Percentiles rank a stretch among this genome's conserved stretches.
phyloP scores from a whole-genome alignment of 2,113 vertebrate genomes.

The Paraplagusia blochii region DNA sequence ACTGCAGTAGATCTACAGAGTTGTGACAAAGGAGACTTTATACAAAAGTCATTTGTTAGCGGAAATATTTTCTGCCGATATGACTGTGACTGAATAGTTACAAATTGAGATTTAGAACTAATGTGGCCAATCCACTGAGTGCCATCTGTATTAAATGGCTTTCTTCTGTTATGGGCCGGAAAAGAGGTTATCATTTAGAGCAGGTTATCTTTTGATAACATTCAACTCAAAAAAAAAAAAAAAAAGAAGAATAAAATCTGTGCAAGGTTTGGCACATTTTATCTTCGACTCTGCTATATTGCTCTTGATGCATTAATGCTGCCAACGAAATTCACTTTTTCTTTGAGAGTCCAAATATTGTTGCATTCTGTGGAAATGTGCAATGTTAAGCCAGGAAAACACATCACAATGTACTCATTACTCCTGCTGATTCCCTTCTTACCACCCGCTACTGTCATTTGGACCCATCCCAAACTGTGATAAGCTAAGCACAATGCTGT shows the following conservation, averaged over 20 bases:
- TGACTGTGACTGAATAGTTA: not conserved
- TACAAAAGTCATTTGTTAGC: no score
- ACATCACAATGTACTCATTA: constrained; percentile 33
- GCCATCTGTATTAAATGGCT: constrained; percentile 43
- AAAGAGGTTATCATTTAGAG: constrained; percentile 36
- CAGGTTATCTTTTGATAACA: constrained; percentile 26
- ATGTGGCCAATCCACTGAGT: constrained; percentile 31
- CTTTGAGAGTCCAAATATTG: constrained; percentile 15
- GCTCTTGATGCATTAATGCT: no score
- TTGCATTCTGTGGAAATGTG: constrained; percentile 39
- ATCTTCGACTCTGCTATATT: not conserved
- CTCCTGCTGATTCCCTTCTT: constrained; percentile 23
- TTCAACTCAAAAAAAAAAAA: constrained; percentile 1
- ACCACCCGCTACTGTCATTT: constrained; percentile 46
- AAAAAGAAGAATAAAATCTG: not conserved
- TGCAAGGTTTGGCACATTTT: constrained; percentile 1
- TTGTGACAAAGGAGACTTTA: no score
- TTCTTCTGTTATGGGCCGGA: constrained; percentile 19
- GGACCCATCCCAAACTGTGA: constrained; percentile 62
- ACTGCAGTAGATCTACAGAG: not conserved
- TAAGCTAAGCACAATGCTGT: constrained; percentile 51
- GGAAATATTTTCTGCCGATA: not conserved
- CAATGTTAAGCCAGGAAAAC: constrained; percentile 43
- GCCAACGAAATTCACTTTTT: no score
- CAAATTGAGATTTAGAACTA: constrained; percentile 23